Percentiles rank a stretch among this genome's conserved stretches.
These are phyloP conservation scores for Monochamus alternatus DNA, from an alignment of 2,888 invertebrate genomes.

Conservation along the genomic window DNA sequence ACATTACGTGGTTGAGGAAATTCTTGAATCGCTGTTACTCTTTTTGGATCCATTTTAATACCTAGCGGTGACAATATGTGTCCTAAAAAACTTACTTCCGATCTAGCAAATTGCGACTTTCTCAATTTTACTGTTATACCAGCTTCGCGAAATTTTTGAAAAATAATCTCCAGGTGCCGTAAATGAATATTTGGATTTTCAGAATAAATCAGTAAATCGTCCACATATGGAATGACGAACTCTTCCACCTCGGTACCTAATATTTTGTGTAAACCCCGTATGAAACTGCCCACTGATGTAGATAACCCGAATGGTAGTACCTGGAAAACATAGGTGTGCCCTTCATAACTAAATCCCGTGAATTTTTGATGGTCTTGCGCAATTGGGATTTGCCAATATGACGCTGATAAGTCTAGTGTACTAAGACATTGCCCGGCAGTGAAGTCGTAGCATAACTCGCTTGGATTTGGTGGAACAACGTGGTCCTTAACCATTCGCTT, in stretches of 20 bases:
- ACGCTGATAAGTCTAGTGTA: constrained; percentile 9
- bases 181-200: constrained; percentile 35
- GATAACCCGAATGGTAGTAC: constrained; percentile 33
- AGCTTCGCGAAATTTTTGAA: constrained; percentile 27
- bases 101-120: constrained; percentile 46
- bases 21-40: constrained; percentile 21
- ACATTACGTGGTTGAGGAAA: constrained; percentile 31
- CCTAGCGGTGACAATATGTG: constrained; percentile 32
- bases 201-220: constrained; percentile 34
- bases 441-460: neutral
- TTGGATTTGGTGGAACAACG: constrained; percentile 3
- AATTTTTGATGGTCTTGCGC: neutral
- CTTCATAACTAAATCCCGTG: constrained; percentile 20
- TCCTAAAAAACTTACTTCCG: constrained; percentile 34
- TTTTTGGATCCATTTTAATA: constrained; percentile 25
- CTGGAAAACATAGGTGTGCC: constrained; percentile 20
- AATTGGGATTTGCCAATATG: constrained; percentile 35
- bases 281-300: constrained; percentile 26
- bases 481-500: constrained; percentile 8
- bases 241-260: constrained; percentile 11
- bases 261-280: constrained; percentile 8
- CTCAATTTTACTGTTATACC: constrained; percentile 38
- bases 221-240: constrained; percentile 25
- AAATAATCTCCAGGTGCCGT: constrained; percentile 31
- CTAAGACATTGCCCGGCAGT: neutral